These are phyloP conservation scores for Vulpes vulpes DNA, from an alignment of 2,113 vertebrate species.

Conservation along the genomic window DNA sequence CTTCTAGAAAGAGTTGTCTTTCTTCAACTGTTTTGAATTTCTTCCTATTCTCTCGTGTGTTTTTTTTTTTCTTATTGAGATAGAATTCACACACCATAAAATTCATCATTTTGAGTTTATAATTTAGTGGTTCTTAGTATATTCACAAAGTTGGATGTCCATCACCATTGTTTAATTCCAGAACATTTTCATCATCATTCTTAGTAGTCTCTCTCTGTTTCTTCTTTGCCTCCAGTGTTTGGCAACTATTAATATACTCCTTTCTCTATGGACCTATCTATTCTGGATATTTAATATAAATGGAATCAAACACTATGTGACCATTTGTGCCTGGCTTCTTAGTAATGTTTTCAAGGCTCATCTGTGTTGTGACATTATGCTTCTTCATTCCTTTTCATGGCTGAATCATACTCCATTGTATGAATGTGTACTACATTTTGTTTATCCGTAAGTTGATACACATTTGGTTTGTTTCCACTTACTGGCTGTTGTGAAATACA, in stretches of 20 bases:
- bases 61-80: slow-evolving; percentile 35
- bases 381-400: not conserved
- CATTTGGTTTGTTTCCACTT: not conserved
- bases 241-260: not conserved
- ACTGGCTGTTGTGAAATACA: not conserved
- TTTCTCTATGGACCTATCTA: not conserved
- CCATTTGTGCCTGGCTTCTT: slow-evolving; percentile 19
- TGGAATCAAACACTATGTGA: not conserved
- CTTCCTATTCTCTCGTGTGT: not conserved
- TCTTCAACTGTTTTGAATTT: not conserved
- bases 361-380: not conserved
- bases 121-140: slow-evolving; percentile 25
- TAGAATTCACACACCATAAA: not conserved
- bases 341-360: not conserved
- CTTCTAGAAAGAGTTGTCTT: slow-evolving; percentile 20
- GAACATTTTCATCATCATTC: slow-evolving; percentile 14
- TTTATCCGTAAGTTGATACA: not conserved
- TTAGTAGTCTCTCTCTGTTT: not conserved
- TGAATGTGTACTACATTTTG: not conserved
- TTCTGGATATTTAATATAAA: slow-evolving; percentile 23
- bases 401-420: not conserved
- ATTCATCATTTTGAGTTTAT: not conserved
- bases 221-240: not conserved
- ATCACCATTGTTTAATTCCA: not conserved
- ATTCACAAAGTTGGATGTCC: not conserved